Evolutionary conservation across 2,797 vertebrate genomes (phyloP), one percentile per base, ranked within the genome.

Genomic region (Melanotaenia maccullochi): DNA sequence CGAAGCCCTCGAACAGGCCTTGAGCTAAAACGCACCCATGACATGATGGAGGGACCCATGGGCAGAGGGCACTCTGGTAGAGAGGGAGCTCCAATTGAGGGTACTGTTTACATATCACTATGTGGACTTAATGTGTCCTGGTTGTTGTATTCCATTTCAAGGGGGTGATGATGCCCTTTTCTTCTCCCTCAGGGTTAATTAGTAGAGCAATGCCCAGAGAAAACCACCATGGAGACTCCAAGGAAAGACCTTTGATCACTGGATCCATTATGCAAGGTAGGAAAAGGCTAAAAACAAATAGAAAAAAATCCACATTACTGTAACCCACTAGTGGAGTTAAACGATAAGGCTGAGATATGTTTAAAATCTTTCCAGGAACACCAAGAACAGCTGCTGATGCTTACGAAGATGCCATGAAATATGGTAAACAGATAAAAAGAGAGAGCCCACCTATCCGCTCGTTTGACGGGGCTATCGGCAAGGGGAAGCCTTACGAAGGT

Each of bases 231-330:
- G 86, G 90, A 36, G 98, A 99, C 60, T 93, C 97, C 1, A 99
- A 99, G 81, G 97, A 99, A 68, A 95, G 97, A 81, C 93, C 94
- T 0, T 84, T 98, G 67, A 92, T 97, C 22, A 87, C 96, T 71
- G 98, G 98, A 69, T 99, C 98, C 65, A 99, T 99, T 82, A 99
- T 99, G 97, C 97, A 99, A 93, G 98, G 98, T 99, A 92, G 73
- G 20, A 44, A 22, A 22, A 20, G 20, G 47, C 20, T 8, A 49
- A 49, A 49, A 18, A 2, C 8, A 22, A 49, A 49, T 9, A 49
- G 30, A 30, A 30, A 30, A 30, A 9, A n/a, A 22, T 22, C 24
- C 9, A 67, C 11, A 77, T 60, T 61, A 9, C 25, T 51, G 18
- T 30, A 12, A 33, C 11, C 52, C 9, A 2, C 6, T 11, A 0